These are phyloP conservation scores for Meloidogyne chitwoodi DNA, from an alignment of 1,140 invertebrate genomes.

Conservation along the genomic window DNA sequence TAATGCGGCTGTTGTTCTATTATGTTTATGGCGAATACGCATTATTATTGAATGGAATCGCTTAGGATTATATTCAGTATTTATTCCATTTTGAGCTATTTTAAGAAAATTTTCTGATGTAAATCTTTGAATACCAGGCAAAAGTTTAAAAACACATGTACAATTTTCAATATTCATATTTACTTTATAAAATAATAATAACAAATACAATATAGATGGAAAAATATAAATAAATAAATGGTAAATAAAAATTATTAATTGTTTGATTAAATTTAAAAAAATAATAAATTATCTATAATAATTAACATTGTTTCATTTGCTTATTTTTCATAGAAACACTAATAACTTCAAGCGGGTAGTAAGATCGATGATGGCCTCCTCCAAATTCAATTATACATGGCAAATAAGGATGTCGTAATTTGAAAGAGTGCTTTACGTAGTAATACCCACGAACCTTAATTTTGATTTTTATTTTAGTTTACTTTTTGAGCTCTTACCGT, in stretches of 20 bases:
- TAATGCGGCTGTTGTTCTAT: neutral
- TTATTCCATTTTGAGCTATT: neutral
- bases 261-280: too few species aligned
- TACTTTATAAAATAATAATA: too few species aligned
- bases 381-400: conserved; percentile 6
- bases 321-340: too few species aligned
- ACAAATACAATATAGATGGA: neutral
- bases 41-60: neutral
- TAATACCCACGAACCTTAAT: neutral
- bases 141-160: neutral
- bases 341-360: neutral
- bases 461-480: neutral
- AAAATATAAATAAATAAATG: neutral
- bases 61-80: neutral
- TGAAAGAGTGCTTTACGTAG: neutral
- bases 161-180: conserved; percentile 3
- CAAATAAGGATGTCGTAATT: neutral
- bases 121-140: neutral
- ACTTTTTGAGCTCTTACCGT: neutral
- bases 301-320: too few species aligned
- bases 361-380: neutral
- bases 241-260: too few species aligned
- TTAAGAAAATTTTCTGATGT: neutral
- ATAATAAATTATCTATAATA: too few species aligned
- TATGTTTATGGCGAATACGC: neutral